Conservation (phyloP, 1,140 invertebrate genomes). For the Lamellibrachia luymesi region DNA sequence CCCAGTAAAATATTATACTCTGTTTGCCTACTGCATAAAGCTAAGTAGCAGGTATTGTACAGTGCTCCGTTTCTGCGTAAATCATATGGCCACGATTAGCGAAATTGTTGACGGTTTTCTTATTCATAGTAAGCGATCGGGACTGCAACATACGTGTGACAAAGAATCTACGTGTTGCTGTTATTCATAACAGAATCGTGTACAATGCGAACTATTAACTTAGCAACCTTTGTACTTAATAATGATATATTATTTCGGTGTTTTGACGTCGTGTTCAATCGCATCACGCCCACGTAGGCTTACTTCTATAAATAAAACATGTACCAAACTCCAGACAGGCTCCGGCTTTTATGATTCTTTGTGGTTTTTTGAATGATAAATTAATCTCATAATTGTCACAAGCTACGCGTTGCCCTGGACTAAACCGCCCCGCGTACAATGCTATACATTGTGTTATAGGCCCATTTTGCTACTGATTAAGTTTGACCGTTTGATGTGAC, state of each 20-base stretch:
- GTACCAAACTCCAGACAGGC: neutral
- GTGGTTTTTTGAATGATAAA: neutral
- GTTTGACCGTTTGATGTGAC: neutral
- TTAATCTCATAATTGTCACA: neutral
- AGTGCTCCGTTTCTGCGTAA: neutral
- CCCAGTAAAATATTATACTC: neutral
- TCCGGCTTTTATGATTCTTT: neutral
- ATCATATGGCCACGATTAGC: neutral
- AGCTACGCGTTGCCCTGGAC: neutral
- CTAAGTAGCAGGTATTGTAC: neutral
- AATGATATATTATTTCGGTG: neutral
- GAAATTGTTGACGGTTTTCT: neutral
- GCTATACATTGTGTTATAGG: neutral
- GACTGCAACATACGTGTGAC: neutral
- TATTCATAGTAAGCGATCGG: neutral
- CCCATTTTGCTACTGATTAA: neutral
- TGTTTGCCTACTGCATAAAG: neutral
- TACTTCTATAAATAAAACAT: neutral
- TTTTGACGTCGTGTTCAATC: neutral
- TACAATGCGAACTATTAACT: neutral
- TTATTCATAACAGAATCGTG: neutral
- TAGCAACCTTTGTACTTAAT: neutral
- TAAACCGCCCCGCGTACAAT: neutral
- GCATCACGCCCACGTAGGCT: neutral
- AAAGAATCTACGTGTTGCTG: neutral